A percentile compares a stretch with the other conserved stretches of the same genome.
Evolutionary conservation across 2,888 invertebrate genomes (phyloP).

Genomic region (Idaea biselata): DNA sequence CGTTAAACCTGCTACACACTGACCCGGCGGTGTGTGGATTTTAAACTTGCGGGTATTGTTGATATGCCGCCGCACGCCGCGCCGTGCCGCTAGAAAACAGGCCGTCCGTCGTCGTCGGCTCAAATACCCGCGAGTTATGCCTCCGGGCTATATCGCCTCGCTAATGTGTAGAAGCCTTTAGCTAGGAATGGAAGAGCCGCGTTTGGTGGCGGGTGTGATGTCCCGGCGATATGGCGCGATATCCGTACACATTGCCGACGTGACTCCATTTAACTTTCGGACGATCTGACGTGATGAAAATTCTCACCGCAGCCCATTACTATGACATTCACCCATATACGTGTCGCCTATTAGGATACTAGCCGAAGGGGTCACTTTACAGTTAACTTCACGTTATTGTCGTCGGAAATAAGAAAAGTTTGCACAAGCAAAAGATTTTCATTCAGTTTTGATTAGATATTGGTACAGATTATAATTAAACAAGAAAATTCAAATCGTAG

Average conservation of each 20-base stretch:
- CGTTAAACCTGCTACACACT: conserved; percentile 16
- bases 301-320: conserved; percentile 32
- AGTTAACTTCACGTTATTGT: conserved; percentile 26
- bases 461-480: too few species aligned
- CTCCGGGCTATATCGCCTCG: too few species aligned
- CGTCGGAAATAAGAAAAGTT: conserved; percentile 26
- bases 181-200: conserved; percentile 21
- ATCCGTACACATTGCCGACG: conserved; percentile 38
- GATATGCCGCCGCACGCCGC: too few species aligned
- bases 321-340: conserved; percentile 28
- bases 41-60: too few species aligned
- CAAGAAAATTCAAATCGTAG: too few species aligned
- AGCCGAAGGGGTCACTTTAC: conserved; percentile 32
- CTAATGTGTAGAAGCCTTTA: conserved; percentile 9
- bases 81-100: too few species aligned
- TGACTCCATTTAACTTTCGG: conserved; percentile 47
- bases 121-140: too few species aligned
- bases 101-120: too few species aligned
- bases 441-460: conserved; percentile 16
- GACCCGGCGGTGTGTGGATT: too few species aligned
- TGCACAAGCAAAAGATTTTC: conserved; percentile 27
- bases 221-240: conserved; percentile 21
- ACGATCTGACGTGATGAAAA: conserved; percentile 41
- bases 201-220: conserved; percentile 26
- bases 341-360: conserved; percentile 31